Conservation (phyloP, 2,113 vertebrate genomes). For the Centropus bengalensis region DNA sequence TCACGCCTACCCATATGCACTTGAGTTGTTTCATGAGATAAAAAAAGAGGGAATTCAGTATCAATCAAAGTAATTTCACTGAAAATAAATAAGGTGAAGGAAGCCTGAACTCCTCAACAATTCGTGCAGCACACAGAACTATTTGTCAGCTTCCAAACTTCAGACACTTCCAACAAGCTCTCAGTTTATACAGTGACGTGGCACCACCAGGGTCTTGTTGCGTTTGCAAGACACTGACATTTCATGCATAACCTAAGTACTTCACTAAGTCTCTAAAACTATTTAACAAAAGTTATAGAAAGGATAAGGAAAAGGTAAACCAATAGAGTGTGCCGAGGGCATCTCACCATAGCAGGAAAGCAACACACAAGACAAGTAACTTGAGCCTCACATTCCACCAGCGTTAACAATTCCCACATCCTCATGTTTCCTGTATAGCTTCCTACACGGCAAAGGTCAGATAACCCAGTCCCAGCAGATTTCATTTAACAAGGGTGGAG, state of each 20-base stretch:
- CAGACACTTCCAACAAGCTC: neutral
- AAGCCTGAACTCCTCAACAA: neutral
- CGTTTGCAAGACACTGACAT: neutral
- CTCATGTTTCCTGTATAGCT: neutral
- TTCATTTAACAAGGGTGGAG: neutral
- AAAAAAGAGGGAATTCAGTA: neutral
- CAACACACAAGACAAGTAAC: fast-evolving
- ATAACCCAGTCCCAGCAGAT: neutral
- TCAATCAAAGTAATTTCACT: neutral
- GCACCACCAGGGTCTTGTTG: neutral
- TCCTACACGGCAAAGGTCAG: neutral
- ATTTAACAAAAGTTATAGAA: neutral
- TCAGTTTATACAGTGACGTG: neutral
- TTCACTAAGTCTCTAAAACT: neutral
- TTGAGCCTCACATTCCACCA: neutral
- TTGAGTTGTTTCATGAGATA: neutral
- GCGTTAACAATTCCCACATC: fast-evolving
- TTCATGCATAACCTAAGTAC: neutral
- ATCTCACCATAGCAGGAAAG: neutral
- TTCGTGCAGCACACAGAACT: neutral
- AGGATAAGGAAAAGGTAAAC: neutral
- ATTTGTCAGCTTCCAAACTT: neutral
- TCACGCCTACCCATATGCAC: neutral
- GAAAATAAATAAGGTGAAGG: neutral
- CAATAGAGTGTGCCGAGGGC: neutral